These are phyloP conservation scores for Dromius quadrimaculatus DNA, from an alignment of 2,888 invertebrate genomes.

Conservation along the genomic window DNA sequence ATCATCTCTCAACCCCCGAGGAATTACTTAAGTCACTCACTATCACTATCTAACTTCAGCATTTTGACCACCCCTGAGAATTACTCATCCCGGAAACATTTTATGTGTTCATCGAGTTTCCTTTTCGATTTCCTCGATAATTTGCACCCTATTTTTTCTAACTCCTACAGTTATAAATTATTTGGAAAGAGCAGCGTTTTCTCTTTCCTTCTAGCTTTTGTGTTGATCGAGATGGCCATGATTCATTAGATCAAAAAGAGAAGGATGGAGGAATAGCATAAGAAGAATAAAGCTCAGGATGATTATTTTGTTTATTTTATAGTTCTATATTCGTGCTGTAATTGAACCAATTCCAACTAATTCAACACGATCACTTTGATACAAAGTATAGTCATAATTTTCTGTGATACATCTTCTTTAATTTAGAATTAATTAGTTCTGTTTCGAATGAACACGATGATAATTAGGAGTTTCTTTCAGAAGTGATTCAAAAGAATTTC, in stretches of 20 bases:
- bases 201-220: conserved; percentile 19
- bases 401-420: no score
- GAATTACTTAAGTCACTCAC: conserved; percentile 17
- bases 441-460: no score
- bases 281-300: no score
- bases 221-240: conserved; percentile 25
- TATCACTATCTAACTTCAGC: conserved; percentile 21
- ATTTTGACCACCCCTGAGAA: conserved; percentile 30
- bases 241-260: conserved; percentile 36
- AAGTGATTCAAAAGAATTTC: no score
- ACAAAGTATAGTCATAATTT: no score
- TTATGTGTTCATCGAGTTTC: conserved; percentile 28
- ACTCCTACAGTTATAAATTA: conserved; percentile 27
- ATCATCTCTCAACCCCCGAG: conserved; percentile 9
- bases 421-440: no score
- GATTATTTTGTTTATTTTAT: no score
- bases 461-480: no score
- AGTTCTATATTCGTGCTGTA: no score
- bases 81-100: conserved; percentile 19
- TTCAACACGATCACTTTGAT: no score
- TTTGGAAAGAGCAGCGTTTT: conserved; percentile 22
- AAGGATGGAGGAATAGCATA: conserved; percentile 9
- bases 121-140: conserved; percentile 40
- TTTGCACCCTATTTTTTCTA: conserved; percentile 40
- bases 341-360: no score